Base-by-base conservation (phyloP, 2,113 vertebrate genomes). In the Lonchura striata region DNA sequence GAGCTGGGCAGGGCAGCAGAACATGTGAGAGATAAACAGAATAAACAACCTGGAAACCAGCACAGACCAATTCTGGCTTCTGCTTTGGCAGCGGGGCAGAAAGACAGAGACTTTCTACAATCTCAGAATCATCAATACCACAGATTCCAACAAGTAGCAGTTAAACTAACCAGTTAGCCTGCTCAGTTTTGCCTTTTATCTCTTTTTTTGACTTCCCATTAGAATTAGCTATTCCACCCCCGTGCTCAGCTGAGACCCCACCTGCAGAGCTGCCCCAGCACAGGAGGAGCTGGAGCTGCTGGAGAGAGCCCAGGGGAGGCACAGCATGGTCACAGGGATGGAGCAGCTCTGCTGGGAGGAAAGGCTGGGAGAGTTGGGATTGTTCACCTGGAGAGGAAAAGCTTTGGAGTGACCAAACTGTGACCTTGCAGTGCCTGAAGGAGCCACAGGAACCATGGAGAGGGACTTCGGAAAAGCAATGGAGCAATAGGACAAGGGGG, bases 401-500 rank as follows among this genome's bases (percentile, higher is more conserved):
- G 14, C 1, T 79, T 7, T 13, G 7, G 23, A 19, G 19, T 22
- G 37, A 52, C 8, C 14, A 21, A 5, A 27, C 0, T 28, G 75
- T 16, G 7, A 2, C 59, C 37, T 27, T n/a, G 1, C 11, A 42
- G 37, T 0, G 14, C 31, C 39, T 44, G 39, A 23, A 79, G 39
- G 49, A 18, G 13, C 6, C 2, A 20, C 24, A 79, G 37, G 19
- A 42, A n/a, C 13, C 3, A 42, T 14, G 24, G 75, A 64, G 47
- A 41, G 35, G 33, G 59, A 42, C 11, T 0, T 1, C 11, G 37
- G 8, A 1, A 3, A 20, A 39, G 27, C n/a, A 27, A 5, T 37
- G n/a, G 54, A 47, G 54, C 0, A 3, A 8, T 0, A 31, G n/a
- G n/a, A 59, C 7, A 59, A 8, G 4, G 22, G n/a, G 24, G 25